Percentiles rank a stretch among this genome's conserved stretches.
These are phyloP conservation scores for Caenorhabditis drosophilae DNA, from an alignment of 2,888 invertebrate genomes.

Conservation along the genomic window DNA sequence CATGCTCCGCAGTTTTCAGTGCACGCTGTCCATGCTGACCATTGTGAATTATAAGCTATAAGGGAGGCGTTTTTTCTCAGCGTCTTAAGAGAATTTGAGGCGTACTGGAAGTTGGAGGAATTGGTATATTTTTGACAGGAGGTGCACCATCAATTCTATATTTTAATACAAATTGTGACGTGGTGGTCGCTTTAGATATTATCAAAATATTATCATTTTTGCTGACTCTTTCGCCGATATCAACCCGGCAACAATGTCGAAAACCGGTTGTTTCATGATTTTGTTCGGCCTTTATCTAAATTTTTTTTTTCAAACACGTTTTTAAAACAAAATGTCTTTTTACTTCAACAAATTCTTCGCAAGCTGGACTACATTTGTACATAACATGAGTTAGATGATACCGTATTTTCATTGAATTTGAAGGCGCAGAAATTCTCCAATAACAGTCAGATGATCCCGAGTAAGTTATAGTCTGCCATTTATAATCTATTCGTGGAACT, in stretches of 20 bases:
- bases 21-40: slow-evolving; percentile 54
- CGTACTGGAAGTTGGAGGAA: slow-evolving; percentile 7
- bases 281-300: slow-evolving; percentile 39
- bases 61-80: slow-evolving; percentile 5
- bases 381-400: slow-evolving; percentile 36
- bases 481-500: slow-evolving; percentile 24
- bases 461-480: slow-evolving; percentile 47
- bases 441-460: slow-evolving; percentile 49
- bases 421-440: slow-evolving; percentile 46
- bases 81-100: slow-evolving; percentile 6
- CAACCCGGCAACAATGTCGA: slow-evolving; percentile 42
- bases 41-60: slow-evolving; percentile 30
- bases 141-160: slow-evolving; percentile 26
- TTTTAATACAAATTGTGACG: slow-evolving; percentile 37
- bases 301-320: background rate
- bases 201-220: slow-evolving; percentile 38
- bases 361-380: slow-evolving; percentile 43
- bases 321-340: background rate
- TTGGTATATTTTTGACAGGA: background rate
- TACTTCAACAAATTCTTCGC: slow-evolving; percentile 51
- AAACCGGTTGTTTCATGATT: slow-evolving; percentile 44
- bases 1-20: slow-evolving; percentile 56
- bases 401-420: slow-evolving; percentile 23
- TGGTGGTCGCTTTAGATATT: slow-evolving; percentile 40
- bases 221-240: slow-evolving; percentile 34